phyloP scores from a whole-genome alignment of 2,888 invertebrate species.

The Omphaloscelis lunosa region DNA sequence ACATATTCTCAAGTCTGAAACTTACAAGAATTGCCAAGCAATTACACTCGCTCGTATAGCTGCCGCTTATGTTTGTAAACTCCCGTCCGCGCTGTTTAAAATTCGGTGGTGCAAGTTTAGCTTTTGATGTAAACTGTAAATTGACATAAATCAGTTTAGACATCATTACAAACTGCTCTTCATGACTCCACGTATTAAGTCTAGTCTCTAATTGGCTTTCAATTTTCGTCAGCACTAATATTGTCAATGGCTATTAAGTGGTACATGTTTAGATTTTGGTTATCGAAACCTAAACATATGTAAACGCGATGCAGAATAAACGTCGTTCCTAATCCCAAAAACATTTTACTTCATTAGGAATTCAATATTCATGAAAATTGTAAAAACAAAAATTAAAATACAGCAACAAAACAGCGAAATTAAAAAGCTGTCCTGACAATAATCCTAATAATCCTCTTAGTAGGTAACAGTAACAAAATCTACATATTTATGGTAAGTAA shows the following conservation, averaged over 20 bases:
- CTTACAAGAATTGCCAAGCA: slow-evolving; percentile 60
- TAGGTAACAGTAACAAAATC: slow-evolving; percentile 19
- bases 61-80: slow-evolving; percentile 29
- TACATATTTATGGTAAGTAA: slow-evolving; percentile 18
- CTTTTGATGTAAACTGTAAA: slow-evolving; percentile 50
- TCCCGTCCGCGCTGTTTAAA: slow-evolving; percentile 33
- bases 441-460: not conserved
- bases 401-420: not conserved
- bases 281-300: too few species aligned
- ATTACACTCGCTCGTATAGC: slow-evolving; percentile 56
- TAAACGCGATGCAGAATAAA: not conserved
- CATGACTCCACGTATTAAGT: not conserved
- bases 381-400: not conserved
- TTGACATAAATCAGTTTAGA: slow-evolving; percentile 57
- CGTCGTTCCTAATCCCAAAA: not conserved
- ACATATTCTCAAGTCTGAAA: slow-evolving; percentile 16
- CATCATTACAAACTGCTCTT: slow-evolving; percentile 22
- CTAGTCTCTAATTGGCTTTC: not conserved
- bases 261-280: not conserved
- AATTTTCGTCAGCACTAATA: not conserved
- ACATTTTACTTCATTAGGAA: not conserved
- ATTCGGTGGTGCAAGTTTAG: slow-evolving; percentile 45
- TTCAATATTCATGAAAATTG: not conserved
- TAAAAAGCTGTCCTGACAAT: not conserved
- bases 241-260: not conserved